Conservation (phyloP, 1,140 invertebrate species). For the Brachionus calyciflorus region DNA sequence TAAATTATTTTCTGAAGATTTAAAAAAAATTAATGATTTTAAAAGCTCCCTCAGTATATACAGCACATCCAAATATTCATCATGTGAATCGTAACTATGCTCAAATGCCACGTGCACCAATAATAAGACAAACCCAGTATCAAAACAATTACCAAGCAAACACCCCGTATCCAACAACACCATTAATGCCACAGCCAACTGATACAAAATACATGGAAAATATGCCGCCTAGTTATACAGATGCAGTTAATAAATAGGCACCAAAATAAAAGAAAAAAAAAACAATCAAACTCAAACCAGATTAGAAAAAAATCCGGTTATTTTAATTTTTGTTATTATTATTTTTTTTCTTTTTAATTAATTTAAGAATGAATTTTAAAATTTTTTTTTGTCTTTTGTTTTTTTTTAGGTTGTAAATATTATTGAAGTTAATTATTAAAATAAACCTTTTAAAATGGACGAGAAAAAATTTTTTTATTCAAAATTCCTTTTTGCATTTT, state of each 20-base stretch:
- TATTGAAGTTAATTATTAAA: too few species aligned
- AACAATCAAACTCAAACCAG: neutral
- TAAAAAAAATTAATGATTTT: too few species aligned
- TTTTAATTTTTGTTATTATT: too few species aligned
- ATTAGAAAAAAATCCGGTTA: neutral
- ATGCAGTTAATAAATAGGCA: neutral
- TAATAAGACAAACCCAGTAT: neutral
- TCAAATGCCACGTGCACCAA: neutral
- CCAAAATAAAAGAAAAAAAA: neutral
- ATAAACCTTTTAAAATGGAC: too few species aligned
- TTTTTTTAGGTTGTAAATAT: too few species aligned
- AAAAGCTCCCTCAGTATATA: too few species aligned
- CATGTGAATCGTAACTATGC: neutral
- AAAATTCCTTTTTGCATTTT: too few species aligned
- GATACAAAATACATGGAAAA: neutral
- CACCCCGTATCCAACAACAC: neutral
- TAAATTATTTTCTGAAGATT: too few species aligned
- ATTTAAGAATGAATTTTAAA: too few species aligned
- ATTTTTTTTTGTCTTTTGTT: too few species aligned
- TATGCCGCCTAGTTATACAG: constrained; percentile 16
- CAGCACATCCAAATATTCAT: neutral
- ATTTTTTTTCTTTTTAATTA: neutral
- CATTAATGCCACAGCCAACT: constrained; percentile 6
- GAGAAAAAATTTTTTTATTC: too few species aligned
- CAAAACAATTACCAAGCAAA: neutral